Conservation (phyloP, 2,113 vertebrate genomes). For the Xiphophorus maculatus region DNA sequence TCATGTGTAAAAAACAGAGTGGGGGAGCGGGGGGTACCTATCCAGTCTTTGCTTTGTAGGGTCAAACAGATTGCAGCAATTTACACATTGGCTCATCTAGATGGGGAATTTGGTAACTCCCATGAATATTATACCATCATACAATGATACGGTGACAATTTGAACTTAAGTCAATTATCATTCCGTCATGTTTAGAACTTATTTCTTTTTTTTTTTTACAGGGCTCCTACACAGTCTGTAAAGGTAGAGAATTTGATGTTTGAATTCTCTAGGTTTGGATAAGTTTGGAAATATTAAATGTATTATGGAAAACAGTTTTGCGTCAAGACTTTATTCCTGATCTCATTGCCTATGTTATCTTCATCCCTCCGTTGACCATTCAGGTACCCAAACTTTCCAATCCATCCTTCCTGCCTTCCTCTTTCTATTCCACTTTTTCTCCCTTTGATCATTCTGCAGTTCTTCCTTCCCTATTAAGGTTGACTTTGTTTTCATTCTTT, state of each 20-base stretch:
- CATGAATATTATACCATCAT: constrained; percentile 25
- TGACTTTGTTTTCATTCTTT: no score
- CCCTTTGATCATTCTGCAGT: no score
- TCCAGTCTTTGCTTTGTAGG: constrained; percentile 22
- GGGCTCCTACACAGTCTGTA: not conserved
- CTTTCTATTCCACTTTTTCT: no score
- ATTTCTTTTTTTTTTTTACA: constrained; percentile 1
- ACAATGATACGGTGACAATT: constrained; percentile 22
- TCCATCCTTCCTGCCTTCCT: no score
- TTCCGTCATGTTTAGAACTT: not conserved
- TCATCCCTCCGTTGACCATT: no score
- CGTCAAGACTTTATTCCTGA: no score
- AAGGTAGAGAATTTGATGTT: not conserved
- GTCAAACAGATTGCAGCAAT: constrained; percentile 49
- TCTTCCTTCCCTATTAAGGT: no score
- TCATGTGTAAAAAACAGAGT: constrained; percentile 14
- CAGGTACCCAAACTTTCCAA: no score
- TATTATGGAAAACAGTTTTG: no score
- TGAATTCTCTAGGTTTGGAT: not conserved
- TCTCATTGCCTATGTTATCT: no score
- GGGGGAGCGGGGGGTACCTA: not conserved
- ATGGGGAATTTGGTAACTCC: constrained; percentile 28
- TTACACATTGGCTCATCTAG: constrained; percentile 42
- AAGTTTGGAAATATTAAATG: not conserved
- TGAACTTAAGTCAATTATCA: not conserved